Evolutionary conservation across 2,888 invertebrate species (phyloP), one percentile per base, ranked within the genome.

Genomic region (Drosophila helvetica): DNA sequence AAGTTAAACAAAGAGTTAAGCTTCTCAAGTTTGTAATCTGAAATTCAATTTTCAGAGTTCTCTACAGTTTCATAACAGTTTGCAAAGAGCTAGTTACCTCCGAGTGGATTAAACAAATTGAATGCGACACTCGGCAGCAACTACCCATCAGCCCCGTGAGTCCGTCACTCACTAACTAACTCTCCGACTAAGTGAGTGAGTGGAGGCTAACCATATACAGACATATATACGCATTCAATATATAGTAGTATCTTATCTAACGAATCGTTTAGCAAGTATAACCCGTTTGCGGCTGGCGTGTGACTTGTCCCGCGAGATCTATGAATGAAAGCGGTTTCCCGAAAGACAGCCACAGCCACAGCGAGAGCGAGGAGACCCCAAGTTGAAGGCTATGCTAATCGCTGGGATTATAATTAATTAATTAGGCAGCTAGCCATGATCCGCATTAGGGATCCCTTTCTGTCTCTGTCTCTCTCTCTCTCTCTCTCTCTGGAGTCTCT

Each of bases 191-290:
- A 45, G 46, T 54, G 45, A 33, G 64, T 27, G 47, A 69, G 54
- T 38, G 48, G 27, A 69, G 60, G 60, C 56, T 56, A 72, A 22
- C 56, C 70, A 70, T 70, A 70, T 68, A 43, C 47, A 45, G 38
- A 38, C 15, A 38, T 9, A 60, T 19, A 27, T 6, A 46, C 47
- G 18, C 51, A 53, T 10, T 42, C 22, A 27, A 50, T 25, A 30
- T 27, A 46, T 25, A 15, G 22, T 48, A 30, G 17, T 19, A 87
- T 83, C 86, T 85, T 87, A 83, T 83, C 88, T 87, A 79, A 82
- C 74, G 74, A 78, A 83, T 83, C 83, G 86, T 85, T 87, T 79
- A 85, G 74, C 87, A 82, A 85, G 60, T 78, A 78, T 82, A 87
- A 83, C 83, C 80, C 75, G 83, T 82, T 83, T 78, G 69, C 45